Percentiles rank a stretch among this genome's conserved stretches.
Evolutionary conservation across 1,140 invertebrate species (phyloP).

Genomic region (Heterodera schachtii): DNA sequence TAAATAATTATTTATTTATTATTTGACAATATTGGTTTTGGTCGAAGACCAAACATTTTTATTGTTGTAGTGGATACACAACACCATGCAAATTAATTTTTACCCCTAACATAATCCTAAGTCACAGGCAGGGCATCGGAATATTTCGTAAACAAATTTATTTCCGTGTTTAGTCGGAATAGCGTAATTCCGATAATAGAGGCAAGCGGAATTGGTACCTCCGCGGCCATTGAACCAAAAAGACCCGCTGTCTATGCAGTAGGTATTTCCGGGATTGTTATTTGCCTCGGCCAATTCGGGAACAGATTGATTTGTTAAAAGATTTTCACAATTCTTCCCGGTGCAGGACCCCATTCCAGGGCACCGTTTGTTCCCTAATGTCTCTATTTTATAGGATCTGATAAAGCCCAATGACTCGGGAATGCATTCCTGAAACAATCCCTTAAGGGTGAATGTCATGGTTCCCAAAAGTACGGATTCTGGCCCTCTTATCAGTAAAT

Average conservation of each 20-base stretch:
- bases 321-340: background rate
- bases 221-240: background rate
- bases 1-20: no score
- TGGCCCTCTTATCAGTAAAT: background rate
- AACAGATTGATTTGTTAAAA: background rate
- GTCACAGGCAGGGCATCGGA: background rate
- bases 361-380: background rate
- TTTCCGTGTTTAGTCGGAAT: background rate
- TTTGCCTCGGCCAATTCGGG: background rate
- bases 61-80: no score
- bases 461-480: background rate
- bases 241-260: background rate
- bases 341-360: slow-evolving; percentile 2
- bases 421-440: background rate
- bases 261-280: background rate
- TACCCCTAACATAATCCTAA: background rate
- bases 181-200: background rate
- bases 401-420: background rate
- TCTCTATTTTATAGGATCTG: slow-evolving; percentile 7
- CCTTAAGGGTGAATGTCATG: background rate
- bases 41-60: no score
- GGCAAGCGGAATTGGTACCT: background rate
- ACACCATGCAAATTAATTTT: background rate
- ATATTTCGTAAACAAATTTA: background rate
- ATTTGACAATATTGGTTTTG: no score